Evolutionary conservation across 2,113 vertebrate genomes (phyloP).

Genomic region (Chionis minor): DNA sequence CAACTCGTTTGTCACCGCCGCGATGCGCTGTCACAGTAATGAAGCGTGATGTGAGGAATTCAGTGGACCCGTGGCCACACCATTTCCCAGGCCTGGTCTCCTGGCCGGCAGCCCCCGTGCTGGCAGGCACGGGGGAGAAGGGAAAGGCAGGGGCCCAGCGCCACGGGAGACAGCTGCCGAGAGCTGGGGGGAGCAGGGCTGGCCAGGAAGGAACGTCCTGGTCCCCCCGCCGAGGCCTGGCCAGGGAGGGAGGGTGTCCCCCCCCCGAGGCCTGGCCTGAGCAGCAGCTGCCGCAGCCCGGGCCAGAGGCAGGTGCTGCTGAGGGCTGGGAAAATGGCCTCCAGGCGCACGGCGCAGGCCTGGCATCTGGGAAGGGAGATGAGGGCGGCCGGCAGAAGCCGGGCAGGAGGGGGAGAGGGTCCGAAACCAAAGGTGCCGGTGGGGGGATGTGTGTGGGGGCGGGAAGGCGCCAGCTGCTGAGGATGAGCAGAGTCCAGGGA

Average conservation of each 20-base stretch:
- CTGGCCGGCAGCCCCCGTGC: accelerated
- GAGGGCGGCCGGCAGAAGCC: too few relatives aligned
- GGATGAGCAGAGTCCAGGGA: not conserved
- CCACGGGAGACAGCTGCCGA: not conserved
- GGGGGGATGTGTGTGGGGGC: not conserved
- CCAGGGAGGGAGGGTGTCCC: not conserved
- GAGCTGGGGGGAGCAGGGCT: not conserved
- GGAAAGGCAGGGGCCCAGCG: not conserved
- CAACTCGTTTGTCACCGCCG: not conserved
- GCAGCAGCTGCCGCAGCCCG: not conserved
- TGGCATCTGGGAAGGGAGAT: not conserved
- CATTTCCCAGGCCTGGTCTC: accelerated
- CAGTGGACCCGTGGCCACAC: accelerated
- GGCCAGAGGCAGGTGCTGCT: not conserved
- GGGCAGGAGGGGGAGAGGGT: accelerated
- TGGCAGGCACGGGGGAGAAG: not conserved
- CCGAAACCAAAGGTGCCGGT: not conserved
- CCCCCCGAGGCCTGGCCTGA: not conserved
- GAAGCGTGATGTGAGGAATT: not conserved
- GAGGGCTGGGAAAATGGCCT: not conserved
- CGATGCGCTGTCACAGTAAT: not conserved
- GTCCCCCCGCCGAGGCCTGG: not conserved
- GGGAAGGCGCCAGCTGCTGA: not conserved
- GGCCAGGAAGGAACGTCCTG: not conserved
- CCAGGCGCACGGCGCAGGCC: accelerated